Conservation (phyloP, 2,888 invertebrate species). For the Chrysomela aeneicollis region DNA sequence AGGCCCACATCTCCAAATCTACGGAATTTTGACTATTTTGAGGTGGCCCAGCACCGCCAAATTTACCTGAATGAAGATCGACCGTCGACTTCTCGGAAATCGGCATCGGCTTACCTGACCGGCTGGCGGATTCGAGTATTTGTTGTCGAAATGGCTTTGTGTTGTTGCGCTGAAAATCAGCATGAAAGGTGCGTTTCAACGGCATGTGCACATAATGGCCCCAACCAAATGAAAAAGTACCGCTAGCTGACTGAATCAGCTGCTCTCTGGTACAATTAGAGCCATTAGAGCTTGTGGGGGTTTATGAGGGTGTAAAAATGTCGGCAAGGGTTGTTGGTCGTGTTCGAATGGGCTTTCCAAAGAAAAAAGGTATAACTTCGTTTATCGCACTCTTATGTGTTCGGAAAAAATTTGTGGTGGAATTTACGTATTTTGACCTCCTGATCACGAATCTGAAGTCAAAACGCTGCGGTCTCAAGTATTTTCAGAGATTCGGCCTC, state of each 20-base stretch:
- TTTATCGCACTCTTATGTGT: too few relatives aligned
- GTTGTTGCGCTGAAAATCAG: not conserved
- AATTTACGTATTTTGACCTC: too few relatives aligned
- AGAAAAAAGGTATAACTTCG: too few relatives aligned
- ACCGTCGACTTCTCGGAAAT: conserved; percentile 9
- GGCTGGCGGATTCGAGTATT: not conserved
- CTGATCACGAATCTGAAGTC: too few relatives aligned
- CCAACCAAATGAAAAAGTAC: not conserved
- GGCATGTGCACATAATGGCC: not conserved
- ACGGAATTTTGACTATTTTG: too few relatives aligned
- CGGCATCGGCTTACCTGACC: conserved; percentile 13
- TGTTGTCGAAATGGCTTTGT: conserved; percentile 14
- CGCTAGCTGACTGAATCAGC: conserved; percentile 11
- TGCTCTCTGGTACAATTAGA: conserved; percentile 20
- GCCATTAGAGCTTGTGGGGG: not conserved
- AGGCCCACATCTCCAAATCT: too few relatives aligned
- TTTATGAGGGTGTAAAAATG: not conserved
- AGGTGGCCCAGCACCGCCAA: not conserved
- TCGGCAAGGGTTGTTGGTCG: too few relatives aligned
- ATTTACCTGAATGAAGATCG: not conserved
- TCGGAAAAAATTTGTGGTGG: too few relatives aligned
- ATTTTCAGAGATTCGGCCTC: too few relatives aligned
- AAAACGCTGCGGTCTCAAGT: too few relatives aligned
- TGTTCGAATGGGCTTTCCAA: too few relatives aligned
- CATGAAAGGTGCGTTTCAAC: conserved; percentile 13